Evolutionary conservation across 2,888 invertebrate species (phyloP).

Genomic region (Dyspetes luteomarginatus): DNA sequence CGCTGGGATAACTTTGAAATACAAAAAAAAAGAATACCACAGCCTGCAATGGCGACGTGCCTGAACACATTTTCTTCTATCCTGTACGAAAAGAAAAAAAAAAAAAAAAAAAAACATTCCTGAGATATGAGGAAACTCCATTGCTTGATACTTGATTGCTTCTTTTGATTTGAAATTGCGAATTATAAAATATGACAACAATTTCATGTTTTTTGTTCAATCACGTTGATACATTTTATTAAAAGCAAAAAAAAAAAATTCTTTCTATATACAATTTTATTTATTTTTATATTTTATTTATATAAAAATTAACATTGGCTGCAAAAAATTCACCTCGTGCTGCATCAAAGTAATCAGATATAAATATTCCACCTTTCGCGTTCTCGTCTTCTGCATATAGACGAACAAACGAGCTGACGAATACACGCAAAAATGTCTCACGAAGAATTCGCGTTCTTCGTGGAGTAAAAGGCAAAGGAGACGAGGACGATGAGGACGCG

Average conservation of each 20-base stretch:
- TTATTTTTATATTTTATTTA: not conserved
- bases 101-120: too few relatives aligned
- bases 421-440: slow-evolving; percentile 58
- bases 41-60: not conserved
- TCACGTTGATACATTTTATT: too few relatives aligned
- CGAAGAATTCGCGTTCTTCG: slow-evolving; percentile 60
- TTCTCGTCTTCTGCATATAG: slow-evolving; percentile 60
- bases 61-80: not conserved
- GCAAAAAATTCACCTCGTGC: not conserved
- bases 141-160: too few relatives aligned
- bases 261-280: not conserved
- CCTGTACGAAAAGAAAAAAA: not conserved
- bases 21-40: slow-evolving; percentile 4
- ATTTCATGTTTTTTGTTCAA: too few relatives aligned
- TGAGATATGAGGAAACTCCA: too few relatives aligned
- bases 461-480: slow-evolving; percentile 45
- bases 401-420: slow-evolving; percentile 65
- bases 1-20: slow-evolving; percentile 42
- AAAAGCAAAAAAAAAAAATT: not conserved
- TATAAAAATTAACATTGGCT: not conserved
- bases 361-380: slow-evolving; percentile 7
- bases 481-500: slow-evolving; percentile 20
- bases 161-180: too few relatives aligned
- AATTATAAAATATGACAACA: too few relatives aligned
- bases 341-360: slow-evolving; percentile 43